phyloP scores from a whole-genome alignment of 2,113 vertebrate genomes.

The Porphyrio hochstetteri region DNA sequence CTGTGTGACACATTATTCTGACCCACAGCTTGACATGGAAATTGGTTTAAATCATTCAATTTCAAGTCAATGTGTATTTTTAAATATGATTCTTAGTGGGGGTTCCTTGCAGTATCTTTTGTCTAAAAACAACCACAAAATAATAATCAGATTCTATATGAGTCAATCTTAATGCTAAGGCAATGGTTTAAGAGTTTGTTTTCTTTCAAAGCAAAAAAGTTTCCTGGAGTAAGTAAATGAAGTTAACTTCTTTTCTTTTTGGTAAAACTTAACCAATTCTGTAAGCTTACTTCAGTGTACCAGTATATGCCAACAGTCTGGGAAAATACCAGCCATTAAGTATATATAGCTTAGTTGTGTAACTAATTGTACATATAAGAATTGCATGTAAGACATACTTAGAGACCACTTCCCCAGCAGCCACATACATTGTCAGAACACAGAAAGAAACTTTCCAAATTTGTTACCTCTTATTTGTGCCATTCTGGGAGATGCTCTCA shows the following conservation, averaged over 20 bases:
- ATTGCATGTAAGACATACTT: not conserved
- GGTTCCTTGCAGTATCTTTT: not conserved
- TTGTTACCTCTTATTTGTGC: not conserved
- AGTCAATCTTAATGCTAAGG: not conserved
- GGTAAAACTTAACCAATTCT: not conserved
- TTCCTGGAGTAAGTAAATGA: not conserved
- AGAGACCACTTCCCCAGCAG: not conserved
- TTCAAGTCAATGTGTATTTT: slow-evolving; percentile 17
- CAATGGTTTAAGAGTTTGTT: not conserved
- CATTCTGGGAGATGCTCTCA: not conserved
- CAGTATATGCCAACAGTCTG: not conserved
- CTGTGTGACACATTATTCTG: slow-evolving; percentile 30
- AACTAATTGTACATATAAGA: not conserved
- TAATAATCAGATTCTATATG: not conserved
- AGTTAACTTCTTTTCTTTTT: not conserved
- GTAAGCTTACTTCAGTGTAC: not conserved
- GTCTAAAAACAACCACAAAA: not conserved
- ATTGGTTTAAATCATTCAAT: slow-evolving; percentile 25
- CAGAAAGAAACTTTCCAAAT: not conserved
- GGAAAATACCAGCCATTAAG: not conserved
- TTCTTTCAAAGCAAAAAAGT: not conserved
- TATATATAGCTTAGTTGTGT: not conserved
- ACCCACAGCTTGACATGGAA: not conserved
- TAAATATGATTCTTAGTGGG: not conserved
- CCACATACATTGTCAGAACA: not conserved